Conservation (phyloP, 2,113 vertebrate genomes). For the Merops nubicus region DNA sequence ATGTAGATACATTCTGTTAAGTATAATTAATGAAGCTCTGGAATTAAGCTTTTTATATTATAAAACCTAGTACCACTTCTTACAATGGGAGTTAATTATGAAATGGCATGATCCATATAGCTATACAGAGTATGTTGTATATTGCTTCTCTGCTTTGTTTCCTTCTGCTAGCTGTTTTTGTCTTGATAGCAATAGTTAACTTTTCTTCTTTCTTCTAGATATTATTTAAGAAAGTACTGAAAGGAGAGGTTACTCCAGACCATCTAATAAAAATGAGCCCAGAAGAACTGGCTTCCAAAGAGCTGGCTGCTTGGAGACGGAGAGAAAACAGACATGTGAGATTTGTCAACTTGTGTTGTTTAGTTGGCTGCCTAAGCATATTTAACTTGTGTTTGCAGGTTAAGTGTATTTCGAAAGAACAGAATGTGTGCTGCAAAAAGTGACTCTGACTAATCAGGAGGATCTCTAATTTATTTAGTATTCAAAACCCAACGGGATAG, state of each 20-base stretch:
- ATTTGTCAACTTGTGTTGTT: neutral
- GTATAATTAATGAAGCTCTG: neutral
- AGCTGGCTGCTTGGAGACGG: slow-evolving; percentile 95
- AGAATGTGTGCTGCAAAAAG: neutral
- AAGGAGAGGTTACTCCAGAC: slow-evolving; percentile 92
- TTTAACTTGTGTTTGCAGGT: neutral
- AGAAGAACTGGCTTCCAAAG: slow-evolving; percentile 96
- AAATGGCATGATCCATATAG: neutral
- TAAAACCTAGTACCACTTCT: neutral
- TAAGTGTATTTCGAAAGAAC: neutral
- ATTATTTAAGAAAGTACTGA: slow-evolving; percentile 93
- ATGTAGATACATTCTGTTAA: neutral
- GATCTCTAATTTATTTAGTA: neutral
- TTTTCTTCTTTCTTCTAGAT: slow-evolving; percentile 78
- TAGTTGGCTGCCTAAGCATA: neutral
- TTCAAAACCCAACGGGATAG: neutral
- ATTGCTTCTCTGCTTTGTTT: neutral
- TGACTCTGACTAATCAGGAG: neutral
- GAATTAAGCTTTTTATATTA: neutral
- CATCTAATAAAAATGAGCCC: slow-evolving; percentile 97
- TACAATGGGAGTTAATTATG: neutral
- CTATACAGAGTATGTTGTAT: neutral
- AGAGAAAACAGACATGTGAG: slow-evolving; percentile 97
- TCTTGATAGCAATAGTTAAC: neutral
- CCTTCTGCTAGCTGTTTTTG: neutral